Percentiles rank a stretch among this genome's conserved stretches.
These are phyloP conservation scores for Murina feae DNA, from an alignment of 2,113 vertebrate genomes.

Conservation along the genomic window DNA sequence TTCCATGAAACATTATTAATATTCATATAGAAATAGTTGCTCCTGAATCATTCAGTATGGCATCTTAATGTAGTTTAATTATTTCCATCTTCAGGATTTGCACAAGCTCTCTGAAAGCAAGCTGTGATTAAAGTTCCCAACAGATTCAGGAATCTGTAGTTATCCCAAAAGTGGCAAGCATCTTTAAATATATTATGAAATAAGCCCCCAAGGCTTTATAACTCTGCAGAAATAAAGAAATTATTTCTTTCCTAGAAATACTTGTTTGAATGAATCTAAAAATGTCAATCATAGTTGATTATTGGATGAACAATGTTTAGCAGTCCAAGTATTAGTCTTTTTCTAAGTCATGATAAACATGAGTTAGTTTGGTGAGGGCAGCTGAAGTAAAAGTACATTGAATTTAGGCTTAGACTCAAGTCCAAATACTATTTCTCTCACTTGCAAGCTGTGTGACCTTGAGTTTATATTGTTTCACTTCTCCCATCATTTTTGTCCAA, in stretches of 20 bases:
- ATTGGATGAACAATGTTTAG: neutral
- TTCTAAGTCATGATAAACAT: neutral
- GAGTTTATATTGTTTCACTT: neutral
- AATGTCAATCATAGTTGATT: conserved; percentile 26
- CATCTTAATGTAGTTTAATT: conserved; percentile 75
- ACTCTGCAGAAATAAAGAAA: conserved; percentile 32
- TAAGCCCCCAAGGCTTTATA: neutral
- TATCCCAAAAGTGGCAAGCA: conserved; percentile 50
- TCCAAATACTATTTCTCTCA: neutral
- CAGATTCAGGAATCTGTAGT: conserved; percentile 66
- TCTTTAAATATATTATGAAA: conserved; percentile 56
- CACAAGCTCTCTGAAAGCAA: conserved; percentile 63
- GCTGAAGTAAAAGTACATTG: neutral
- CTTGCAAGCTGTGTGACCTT: neutral
- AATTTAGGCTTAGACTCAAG: neutral
- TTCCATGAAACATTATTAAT: conserved; percentile 60
- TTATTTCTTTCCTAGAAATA: conserved; percentile 34
- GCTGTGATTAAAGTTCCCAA: conserved; percentile 73
- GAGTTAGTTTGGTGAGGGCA: neutral
- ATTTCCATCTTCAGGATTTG: conserved; percentile 69
- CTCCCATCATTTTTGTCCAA: neutral
- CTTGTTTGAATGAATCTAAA: conserved; percentile 16
- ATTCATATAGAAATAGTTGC: conserved; percentile 70
- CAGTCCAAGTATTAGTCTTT: neutral
- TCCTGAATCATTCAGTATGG: conserved; percentile 73